Base-by-base conservation (phyloP, 2,888 invertebrate species). In the Lapara coniferarum region DNA sequence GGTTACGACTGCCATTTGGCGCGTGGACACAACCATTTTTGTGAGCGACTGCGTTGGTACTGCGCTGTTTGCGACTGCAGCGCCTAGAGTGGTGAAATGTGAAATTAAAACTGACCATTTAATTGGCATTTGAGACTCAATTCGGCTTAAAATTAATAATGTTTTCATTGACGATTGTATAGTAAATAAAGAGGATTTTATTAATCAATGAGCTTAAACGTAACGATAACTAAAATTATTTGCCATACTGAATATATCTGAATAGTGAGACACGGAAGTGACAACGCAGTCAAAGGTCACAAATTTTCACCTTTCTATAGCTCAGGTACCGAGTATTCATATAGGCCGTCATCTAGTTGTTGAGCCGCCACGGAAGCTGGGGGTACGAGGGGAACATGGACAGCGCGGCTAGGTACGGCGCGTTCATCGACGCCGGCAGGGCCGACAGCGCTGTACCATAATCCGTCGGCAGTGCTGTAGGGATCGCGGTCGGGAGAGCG, bases 351-450 rank as follows among this genome's bases (percentile, higher is more conserved):
- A 10, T 16, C 63, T 66, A 16, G 44, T 66, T 68, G 46, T 66
- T 66, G 71, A 77, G 69, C 74, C 75, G 2, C 78, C 78, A 52
- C 74, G 78, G 71, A 73, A 78, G 72, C 73, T 77, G 16, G 0
- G 89, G 92, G 73, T 93, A 93, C 3, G 89, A 86, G 0, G 91
- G 92, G 79, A 91, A 91, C 88, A 88, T 88, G 25, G 88, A 85
- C 72, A 93, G 68, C 8, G 80, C 71, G 0, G 69, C 71, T 5
- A 87, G 88, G 81, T 89, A 91, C 0, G 87, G 88, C 0, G 82
- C 72, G 10, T 81, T 76, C 81, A 91, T 84, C 0, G 88, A 77
- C 0, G 83, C 81, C 0, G 88, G 90, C 2, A 90, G 71, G 0
- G 83, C 85, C 0, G 90, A 56, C 30, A 70, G 71, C 0, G 88